Evolutionary conservation across 1,140 invertebrate genomes (phyloP), one percentile per base, ranked within the genome.

Genomic region (Copidosoma floridanum): DNA sequence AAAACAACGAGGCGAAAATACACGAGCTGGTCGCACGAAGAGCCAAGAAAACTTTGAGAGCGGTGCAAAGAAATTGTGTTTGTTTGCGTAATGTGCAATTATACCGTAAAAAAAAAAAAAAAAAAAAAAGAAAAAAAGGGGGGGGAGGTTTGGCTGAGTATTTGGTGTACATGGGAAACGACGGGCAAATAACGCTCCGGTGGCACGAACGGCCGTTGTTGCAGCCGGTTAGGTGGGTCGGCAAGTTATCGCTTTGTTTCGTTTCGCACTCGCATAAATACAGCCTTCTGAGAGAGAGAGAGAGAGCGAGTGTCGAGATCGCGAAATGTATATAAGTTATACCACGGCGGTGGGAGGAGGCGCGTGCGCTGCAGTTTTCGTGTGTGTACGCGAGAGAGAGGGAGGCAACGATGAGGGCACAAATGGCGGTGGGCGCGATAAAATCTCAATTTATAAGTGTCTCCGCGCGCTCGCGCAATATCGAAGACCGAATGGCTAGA

Each of bases 371-470:
- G 29, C 12, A 12, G 21, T 6, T 6, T 20, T 21, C 23, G 48
- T 59, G 44, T 50, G 40, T 46, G 29, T 32, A 32, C 6, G 29
- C 12, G 29, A 32, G 29, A 6, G 29, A 6, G 29, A 51, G 53
- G 59, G 53, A 55, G 58, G 58, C 63, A 64, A 57, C 63, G 68
- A 57, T 61, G 63, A 57, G 52, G 54, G 54, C 57, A 41, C 51
- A 16, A n/a, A n/a, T n/a, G 23, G 29, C 52, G 40, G 18, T 11
- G 37, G 44, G 24, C 43, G 58, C 60, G 72, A 76, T 76, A 76
- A 76, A 70, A 76, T 76, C 71, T 74, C 70, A 72, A 76, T 76
- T 76, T 76, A 76, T 74, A 75, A 75, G 72, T 76, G 74, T 76
- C 74, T 70, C 71, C 60, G 72, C 50, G 16, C 38, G 16, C 6